Base-by-base conservation (phyloP, 2,888 invertebrate species). In the Catotricha subobsoleta region DNA sequence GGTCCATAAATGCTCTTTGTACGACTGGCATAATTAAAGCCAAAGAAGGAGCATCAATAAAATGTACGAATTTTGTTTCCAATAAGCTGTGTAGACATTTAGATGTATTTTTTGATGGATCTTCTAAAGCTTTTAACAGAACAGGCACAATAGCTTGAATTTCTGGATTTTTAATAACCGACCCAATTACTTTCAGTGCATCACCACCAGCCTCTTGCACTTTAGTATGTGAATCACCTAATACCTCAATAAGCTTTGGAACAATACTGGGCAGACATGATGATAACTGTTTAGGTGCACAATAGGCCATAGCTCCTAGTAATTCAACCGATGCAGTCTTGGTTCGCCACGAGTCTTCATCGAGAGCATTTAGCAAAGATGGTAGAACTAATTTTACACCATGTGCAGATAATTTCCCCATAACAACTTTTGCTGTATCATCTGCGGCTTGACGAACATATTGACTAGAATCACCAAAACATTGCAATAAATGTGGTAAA, bases 11-110 rank as follows among this genome's bases (percentile, higher is more conserved):
- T 9, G 97, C 95, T 49, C 98, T 71, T 62, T 95, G 87, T 21
- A 98, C 92, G 3, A 98, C 95, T 0, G 98, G 98, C 97, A 99
- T 98, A 54, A 99, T 95, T 40, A 99, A 71, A 44, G 98, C 97
- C 18, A 99, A 69, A 0, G 97, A 97, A 1, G 98, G 94, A 3
- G 98, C 92, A 64, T 98, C 98, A 54, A 98, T 95, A 65, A 97
- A 95, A 65, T 99, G 98, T 33, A 98, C 92, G 66, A 99, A 98
- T 62, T 95, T 84, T 0, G 90, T 91, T 62, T 90, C 86, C n/a
- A 91, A 62, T 20, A 97, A 67, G 1, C 86, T 90, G 58, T 91
- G 87, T n/a, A 98, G 70, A 54, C 92, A 94, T 1, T 73, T 74
- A 0, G 88, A 86, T 0, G 97, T 98, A 61, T 88, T 91, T 59